phyloP scores from a whole-genome alignment of 1,140 invertebrate genomes.

The Sitophilus oryzae region DNA sequence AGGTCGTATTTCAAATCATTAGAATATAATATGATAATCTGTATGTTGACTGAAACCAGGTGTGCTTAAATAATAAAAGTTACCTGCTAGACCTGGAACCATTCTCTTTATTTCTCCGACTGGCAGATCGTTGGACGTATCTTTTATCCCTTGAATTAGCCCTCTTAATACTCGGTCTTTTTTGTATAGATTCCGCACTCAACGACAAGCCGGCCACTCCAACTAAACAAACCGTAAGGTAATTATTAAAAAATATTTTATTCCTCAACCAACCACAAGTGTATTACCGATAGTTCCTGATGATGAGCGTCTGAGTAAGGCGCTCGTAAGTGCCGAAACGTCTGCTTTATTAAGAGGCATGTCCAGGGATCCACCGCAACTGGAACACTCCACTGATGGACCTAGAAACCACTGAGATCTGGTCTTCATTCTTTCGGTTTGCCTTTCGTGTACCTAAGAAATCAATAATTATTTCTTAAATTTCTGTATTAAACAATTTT shows the following conservation, averaged over 20 bases:
- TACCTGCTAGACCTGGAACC: constrained; percentile 46
- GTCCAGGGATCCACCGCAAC: constrained; percentile 48
- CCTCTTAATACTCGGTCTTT: constrained; percentile 56
- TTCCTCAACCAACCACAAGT: background rate
- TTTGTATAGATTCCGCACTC: constrained; percentile 63
- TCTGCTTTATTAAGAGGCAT: constrained; percentile 51
- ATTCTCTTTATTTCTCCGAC: constrained; percentile 64
- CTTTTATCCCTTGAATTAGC: constrained; percentile 62
- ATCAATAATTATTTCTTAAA: constrained; percentile 13
- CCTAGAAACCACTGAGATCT: constrained; percentile 91
- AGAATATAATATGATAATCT: no score
- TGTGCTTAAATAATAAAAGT: no score
- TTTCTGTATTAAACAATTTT: no score
- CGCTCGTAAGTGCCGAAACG: constrained; percentile 43
- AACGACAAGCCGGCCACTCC: constrained; percentile 56
- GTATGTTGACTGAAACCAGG: no score
- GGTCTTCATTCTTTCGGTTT: constrained; percentile 87
- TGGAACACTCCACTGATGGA: constrained; percentile 55
- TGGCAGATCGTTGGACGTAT: constrained; percentile 58
- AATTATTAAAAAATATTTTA: background rate
- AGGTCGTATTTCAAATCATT: no score
- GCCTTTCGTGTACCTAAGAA: constrained; percentile 82
- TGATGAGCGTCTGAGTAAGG: constrained; percentile 39
- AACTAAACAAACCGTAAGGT: constrained; percentile 39
- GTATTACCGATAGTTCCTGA: constrained; percentile 43